phyloP scores from a whole-genome alignment of 2,888 invertebrate genomes.

The Apeira syringaria region DNA sequence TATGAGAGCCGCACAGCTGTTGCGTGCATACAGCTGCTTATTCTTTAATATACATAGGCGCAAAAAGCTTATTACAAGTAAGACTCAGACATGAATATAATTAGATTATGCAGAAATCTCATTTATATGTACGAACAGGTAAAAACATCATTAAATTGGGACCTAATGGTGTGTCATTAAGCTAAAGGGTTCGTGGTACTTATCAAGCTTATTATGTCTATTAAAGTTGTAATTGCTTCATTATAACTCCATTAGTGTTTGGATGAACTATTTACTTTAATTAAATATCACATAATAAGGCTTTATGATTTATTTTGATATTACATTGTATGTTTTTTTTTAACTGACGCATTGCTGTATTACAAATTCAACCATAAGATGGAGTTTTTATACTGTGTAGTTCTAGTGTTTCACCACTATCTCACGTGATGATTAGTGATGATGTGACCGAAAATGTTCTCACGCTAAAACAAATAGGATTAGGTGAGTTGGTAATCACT shows the following conservation, averaged over 20 bases:
- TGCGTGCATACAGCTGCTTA: neutral
- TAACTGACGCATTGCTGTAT: too few species aligned
- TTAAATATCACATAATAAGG: too few species aligned
- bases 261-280: too few species aligned
- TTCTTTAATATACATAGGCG: neutral
- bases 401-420: too few species aligned
- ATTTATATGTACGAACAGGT: slow-evolving; percentile 3
- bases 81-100: neutral
- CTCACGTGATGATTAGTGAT: too few species aligned
- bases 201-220: neutral
- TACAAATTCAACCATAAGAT: too few species aligned
- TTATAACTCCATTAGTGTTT: slow-evolving; percentile 1
- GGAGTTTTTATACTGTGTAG: too few species aligned
- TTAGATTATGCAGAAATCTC: neutral
- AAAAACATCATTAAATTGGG: slow-evolving; percentile 1
- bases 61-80: neutral
- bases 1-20: slow-evolving; percentile 2
- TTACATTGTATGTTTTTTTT: too few species aligned
- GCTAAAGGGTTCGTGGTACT: slow-evolving; percentile 1
- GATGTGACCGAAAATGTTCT: too few species aligned
- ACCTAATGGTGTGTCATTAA: slow-evolving; percentile 8
- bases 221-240: neutral
- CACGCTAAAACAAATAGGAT: too few species aligned
- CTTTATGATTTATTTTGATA: too few species aligned
- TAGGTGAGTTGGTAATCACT: too few species aligned